phyloP scores from a whole-genome alignment of 1,140 invertebrate species.

The Heliconius melpomene region DNA sequence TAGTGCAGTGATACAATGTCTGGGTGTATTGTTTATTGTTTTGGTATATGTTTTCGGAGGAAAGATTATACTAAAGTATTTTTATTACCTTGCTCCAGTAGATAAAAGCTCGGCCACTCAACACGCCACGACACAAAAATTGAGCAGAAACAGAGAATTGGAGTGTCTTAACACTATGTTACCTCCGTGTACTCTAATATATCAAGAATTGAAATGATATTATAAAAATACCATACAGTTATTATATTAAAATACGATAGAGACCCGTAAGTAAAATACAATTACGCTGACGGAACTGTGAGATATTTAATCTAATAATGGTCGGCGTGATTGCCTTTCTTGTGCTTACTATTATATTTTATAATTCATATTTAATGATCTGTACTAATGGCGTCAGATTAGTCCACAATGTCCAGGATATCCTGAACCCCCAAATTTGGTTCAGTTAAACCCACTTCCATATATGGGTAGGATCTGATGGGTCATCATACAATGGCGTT shows the following conservation, averaged over 20 bases:
- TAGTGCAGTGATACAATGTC: too few relatives aligned
- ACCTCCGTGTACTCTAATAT: too few relatives aligned
- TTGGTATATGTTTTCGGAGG: too few relatives aligned
- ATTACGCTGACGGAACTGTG: conserved; percentile 46
- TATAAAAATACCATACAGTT: neutral
- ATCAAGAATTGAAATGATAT: too few relatives aligned
- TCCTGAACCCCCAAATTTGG: conserved; percentile 45
- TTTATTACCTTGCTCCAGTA: too few relatives aligned
- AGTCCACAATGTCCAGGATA: conserved; percentile 51
- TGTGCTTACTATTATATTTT: conserved; percentile 74
- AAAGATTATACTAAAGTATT: too few relatives aligned
- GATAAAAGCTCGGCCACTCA: too few relatives aligned
- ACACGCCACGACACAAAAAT: too few relatives aligned
- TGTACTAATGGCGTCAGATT: conserved; percentile 72
- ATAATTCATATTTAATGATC: conserved; percentile 79
- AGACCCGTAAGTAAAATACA: conserved; percentile 23
- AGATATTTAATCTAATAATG: conserved; percentile 77
- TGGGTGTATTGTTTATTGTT: too few relatives aligned
- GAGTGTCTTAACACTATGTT: too few relatives aligned
- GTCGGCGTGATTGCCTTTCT: conserved; percentile 72
- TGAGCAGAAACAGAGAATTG: too few relatives aligned
- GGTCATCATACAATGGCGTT: conserved; percentile 53
- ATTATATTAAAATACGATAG: conserved; percentile 4
- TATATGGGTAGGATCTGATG: conserved; percentile 24
- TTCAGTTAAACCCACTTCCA: conserved; percentile 26